Percentiles rank a stretch among this genome's conserved stretches.
Conservation (phyloP, 2,113 vertebrate species). For the Atrichornis clamosus region DNA sequence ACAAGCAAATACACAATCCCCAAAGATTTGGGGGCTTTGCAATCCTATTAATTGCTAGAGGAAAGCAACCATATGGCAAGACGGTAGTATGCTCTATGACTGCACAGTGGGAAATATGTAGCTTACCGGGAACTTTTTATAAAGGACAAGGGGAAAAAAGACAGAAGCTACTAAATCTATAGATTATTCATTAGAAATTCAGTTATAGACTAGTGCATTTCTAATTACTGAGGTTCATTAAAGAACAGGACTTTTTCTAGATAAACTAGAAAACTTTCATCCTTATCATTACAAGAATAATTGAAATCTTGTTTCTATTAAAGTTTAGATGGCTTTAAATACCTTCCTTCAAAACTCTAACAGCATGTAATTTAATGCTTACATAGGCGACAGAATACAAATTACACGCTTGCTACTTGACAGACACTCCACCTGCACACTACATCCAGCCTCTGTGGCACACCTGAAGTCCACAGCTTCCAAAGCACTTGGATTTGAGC, state of each 20-base stretch:
- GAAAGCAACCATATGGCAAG: constrained; percentile 58
- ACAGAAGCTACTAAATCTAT: constrained; percentile 21
- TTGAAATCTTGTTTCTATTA: constrained; percentile 52
- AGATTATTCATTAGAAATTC: constrained; percentile 57
- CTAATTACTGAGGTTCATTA: constrained; percentile 46
- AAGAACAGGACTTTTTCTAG: constrained; percentile 18
- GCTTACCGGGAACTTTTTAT: constrained; percentile 33
- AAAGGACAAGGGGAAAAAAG: constrained; percentile 1
- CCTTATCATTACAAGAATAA: constrained; percentile 29
- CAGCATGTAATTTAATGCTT: constrained; percentile 45
- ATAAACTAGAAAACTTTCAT: constrained; percentile 49
- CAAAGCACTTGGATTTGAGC: not conserved
- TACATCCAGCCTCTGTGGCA: not conserved
- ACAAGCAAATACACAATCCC: constrained; percentile 63
- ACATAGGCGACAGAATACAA: constrained; percentile 17
- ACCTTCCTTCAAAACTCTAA: constrained; percentile 23
- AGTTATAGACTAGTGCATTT: not conserved
- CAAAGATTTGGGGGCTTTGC: constrained; percentile 55
- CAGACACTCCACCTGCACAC: not conserved
- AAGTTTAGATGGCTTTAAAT: constrained; percentile 45
- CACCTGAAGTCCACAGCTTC: not conserved
- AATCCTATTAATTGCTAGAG: constrained; percentile 71
- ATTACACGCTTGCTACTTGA: not conserved
- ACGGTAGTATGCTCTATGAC: not conserved
- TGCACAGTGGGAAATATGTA: constrained; percentile 35